phyloP scores from a whole-genome alignment of 2,888 invertebrate species.

The Rambutsinella grinnellia region DNA sequence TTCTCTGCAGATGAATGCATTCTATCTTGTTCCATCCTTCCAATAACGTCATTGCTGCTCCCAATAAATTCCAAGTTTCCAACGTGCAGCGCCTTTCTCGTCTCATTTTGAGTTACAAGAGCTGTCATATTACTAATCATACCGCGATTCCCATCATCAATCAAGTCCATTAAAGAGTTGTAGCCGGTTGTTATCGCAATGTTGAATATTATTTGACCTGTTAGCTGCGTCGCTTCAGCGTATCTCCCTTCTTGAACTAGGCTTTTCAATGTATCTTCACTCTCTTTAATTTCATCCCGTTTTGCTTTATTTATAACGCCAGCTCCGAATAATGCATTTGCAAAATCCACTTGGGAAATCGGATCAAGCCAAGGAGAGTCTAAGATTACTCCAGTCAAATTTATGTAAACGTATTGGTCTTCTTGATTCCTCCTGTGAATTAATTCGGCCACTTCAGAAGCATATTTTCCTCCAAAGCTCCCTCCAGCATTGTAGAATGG shows the following conservation, averaged over 20 bases:
- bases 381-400: conserved; percentile 71
- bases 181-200: too few relatives aligned
- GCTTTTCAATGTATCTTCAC: conserved; percentile 49
- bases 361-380: conserved; percentile 66
- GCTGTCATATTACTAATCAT: background rate
- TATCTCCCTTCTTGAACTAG: conserved; percentile 49
- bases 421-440: conserved; percentile 71
- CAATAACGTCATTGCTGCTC: background rate
- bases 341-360: conserved; percentile 67
- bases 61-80: conserved; percentile 7
- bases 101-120: background rate
- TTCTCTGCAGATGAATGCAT: background rate
- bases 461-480: conserved; percentile 29
- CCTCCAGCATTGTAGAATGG: conserved; percentile 22
- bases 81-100: background rate
- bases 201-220: too few relatives aligned
- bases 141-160: background rate
- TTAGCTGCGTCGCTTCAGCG: conserved; percentile 45
- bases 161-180: background rate
- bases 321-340: conserved; percentile 69
- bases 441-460: conserved; percentile 7
- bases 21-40: background rate
- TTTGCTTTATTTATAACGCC: conserved; percentile 66
- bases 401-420: conserved; percentile 76
- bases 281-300: conserved; percentile 55